Percentiles rank a stretch among this genome's conserved stretches.
Conservation (phyloP, 2,888 invertebrate genomes). For the Lasioglossum villosulum region DNA sequence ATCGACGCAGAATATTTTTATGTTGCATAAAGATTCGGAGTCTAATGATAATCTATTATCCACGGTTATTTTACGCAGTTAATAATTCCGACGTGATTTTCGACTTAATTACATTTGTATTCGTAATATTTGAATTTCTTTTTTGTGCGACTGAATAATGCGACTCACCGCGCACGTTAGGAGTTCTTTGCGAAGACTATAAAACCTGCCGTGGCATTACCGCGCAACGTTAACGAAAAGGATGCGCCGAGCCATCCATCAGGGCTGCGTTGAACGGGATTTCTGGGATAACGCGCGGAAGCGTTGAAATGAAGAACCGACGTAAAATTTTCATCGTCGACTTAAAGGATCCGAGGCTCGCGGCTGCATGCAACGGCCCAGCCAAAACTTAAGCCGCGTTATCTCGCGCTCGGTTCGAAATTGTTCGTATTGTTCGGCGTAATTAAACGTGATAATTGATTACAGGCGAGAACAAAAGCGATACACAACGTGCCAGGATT, state of each 20-base stretch:
- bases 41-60: not conserved
- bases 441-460: slow-evolving; percentile 58
- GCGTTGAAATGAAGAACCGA: slow-evolving; percentile 33
- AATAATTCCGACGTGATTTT: not conserved
- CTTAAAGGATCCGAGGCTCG: slow-evolving; percentile 3
- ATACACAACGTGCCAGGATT: slow-evolving; percentile 14
- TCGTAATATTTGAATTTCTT: not conserved
- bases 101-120: not conserved
- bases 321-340: slow-evolving; percentile 50
- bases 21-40: no score
- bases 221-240: slow-evolving; percentile 37
- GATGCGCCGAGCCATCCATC: slow-evolving; percentile 49
- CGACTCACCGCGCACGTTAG: not conserved
- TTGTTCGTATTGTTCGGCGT: slow-evolving; percentile 21
- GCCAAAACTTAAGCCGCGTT: slow-evolving; percentile 35
- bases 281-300: slow-evolving; percentile 38
- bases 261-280: slow-evolving; percentile 43
- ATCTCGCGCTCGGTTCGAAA: slow-evolving; percentile 32
- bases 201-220: slow-evolving; percentile 34
- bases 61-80: not conserved
- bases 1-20: no score
- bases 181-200: slow-evolving; percentile 10
- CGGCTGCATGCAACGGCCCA: slow-evolving; percentile 5
- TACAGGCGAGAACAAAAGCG: slow-evolving; percentile 34
- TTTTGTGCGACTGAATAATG: not conserved